Percentiles rank a stretch among this genome's conserved stretches.
These are phyloP conservation scores for Notothenia coriiceps DNA, from an alignment of 2,113 vertebrate species.

Conservation along the genomic window DNA sequence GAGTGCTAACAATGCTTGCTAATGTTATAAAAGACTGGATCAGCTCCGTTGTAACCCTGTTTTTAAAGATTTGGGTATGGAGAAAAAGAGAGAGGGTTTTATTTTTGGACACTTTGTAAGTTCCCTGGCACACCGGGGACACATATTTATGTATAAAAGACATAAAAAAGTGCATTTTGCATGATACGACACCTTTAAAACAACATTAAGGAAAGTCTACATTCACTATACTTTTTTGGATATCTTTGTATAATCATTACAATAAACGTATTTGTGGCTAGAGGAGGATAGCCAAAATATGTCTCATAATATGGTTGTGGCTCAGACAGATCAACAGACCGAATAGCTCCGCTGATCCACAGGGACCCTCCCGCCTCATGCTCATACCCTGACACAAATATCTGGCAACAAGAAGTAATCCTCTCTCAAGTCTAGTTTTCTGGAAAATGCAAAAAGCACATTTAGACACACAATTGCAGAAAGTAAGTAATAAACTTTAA, in stretches of 20 bases:
- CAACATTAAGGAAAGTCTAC: not conserved
- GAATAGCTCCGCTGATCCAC: slow-evolving; percentile 53
- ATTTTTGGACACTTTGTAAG: too few species aligned
- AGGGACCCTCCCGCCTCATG: slow-evolving; percentile 7
- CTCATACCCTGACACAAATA: slow-evolving; percentile 48
- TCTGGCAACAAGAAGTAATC: slow-evolving; percentile 64
- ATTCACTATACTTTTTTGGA: not conserved
- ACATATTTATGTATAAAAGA: too few species aligned
- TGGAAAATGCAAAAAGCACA: slow-evolving; percentile 41
- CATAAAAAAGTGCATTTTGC: too few species aligned
- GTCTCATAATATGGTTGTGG: slow-evolving; percentile 27
- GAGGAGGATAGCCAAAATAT: slow-evolving; percentile 15
- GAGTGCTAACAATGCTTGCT: too few species aligned
- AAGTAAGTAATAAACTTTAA: not conserved
- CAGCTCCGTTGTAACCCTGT: too few species aligned
- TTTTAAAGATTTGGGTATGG: too few species aligned
- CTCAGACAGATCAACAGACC: slow-evolving; percentile 43
- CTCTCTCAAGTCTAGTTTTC: slow-evolving; percentile 49
- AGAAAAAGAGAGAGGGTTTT: too few species aligned
- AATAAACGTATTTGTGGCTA: slow-evolving; percentile 21
- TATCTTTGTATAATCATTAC: slow-evolving; percentile 35
- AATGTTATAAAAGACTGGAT: too few species aligned
- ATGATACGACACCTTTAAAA: too few species aligned
- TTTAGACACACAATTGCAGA: not conserved
- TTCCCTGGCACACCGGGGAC: too few species aligned